These are phyloP conservation scores for Eulemur macaco DNA, from an alignment of 2,113 vertebrate genomes.

Conservation along the genomic window DNA sequence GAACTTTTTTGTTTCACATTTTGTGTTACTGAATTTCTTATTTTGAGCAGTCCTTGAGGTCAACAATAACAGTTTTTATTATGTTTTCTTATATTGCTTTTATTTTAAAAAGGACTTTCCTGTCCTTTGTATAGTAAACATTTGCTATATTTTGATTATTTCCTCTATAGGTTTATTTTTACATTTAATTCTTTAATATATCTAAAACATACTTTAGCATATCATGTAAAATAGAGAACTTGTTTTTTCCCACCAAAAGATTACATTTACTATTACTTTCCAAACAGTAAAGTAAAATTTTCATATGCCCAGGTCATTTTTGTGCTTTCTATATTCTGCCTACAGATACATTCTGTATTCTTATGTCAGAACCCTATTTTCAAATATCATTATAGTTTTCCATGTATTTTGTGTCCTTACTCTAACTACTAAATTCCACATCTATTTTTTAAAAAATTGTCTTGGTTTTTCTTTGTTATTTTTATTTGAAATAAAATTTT, in stretches of 20 bases:
- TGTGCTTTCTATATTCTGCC: neutral
- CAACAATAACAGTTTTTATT: neutral
- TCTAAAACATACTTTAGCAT: neutral
- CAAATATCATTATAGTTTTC: neutral
- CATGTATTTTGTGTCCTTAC: neutral
- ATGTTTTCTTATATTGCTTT: neutral
- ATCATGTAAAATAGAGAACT: neutral
- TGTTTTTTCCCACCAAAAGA: neutral
- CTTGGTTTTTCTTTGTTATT: neutral
- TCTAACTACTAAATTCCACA: neutral
- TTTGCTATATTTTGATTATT: neutral
- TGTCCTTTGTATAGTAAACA: neutral
- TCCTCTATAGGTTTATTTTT: neutral
- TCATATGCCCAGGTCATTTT: neutral
- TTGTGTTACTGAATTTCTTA: neutral
- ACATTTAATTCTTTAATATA: neutral
- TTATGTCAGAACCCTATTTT: neutral
- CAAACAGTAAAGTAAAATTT: neutral
- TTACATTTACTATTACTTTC: neutral
- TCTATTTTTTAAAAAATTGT: neutral
- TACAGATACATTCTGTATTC: neutral
- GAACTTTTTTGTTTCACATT: neutral
- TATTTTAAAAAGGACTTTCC: neutral
- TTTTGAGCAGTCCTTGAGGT: neutral
- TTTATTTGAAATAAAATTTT: conserved; percentile 27